These are phyloP conservation scores for Kryphioiulus occultus DNA, from an alignment of 2,888 invertebrate species.

Conservation along the genomic window DNA sequence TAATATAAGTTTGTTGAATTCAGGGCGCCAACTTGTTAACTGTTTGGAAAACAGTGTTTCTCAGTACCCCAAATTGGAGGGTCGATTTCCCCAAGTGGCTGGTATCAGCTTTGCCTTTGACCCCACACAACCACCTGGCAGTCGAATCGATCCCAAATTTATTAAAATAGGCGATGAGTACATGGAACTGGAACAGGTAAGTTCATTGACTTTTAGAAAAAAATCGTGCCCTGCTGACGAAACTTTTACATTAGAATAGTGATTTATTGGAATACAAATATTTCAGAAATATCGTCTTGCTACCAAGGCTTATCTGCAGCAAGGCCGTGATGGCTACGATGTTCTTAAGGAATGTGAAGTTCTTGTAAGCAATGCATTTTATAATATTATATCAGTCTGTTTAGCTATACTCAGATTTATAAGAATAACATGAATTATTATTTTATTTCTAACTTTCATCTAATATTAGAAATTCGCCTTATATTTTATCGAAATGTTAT, in stretches of 20 bases:
- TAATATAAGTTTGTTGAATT: background rate
- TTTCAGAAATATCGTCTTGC: constrained; percentile 76
- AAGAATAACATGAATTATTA: no score
- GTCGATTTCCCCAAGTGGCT: constrained; percentile 86
- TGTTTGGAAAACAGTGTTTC: constrained; percentile 85
- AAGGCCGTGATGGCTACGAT: constrained; percentile 85
- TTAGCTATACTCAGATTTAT: no score
- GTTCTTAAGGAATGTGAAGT: constrained; percentile 78
- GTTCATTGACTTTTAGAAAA: background rate
- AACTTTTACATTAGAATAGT: background rate
- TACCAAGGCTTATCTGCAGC: constrained; percentile 80
- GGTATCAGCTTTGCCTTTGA: constrained; percentile 65
- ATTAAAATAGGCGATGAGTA: constrained; percentile 87
- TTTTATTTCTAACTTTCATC: no score
- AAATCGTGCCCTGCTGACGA: background rate
- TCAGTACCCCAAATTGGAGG: constrained; percentile 86
- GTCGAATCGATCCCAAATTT: constrained; percentile 73
- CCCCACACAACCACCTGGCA: constrained; percentile 70
- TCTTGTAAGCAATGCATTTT: constrained; percentile 69
- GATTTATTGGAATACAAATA: background rate
- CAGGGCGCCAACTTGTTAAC: constrained; percentile 72
- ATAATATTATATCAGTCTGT: background rate
- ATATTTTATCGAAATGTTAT: no score
- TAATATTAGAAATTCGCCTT: no score
- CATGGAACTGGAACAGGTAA: constrained; percentile 68